A percentile compares a stretch with the other conserved stretches of the same genome.
These are phyloP conservation scores for Pseudomyrmex flavicornis DNA, from an alignment of 1,140 invertebrate species.

Conservation along the genomic window DNA sequence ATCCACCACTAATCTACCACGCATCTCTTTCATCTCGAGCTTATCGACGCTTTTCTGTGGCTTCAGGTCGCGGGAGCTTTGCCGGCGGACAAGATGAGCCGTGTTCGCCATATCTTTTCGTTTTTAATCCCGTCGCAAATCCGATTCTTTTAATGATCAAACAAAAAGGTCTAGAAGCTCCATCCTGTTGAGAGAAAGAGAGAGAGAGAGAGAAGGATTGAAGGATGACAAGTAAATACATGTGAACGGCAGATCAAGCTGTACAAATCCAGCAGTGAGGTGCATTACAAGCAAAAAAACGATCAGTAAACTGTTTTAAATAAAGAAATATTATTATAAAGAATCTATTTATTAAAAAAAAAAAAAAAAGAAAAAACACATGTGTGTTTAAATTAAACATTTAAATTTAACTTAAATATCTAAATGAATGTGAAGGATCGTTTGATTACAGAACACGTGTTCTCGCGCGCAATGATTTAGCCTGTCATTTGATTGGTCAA, in stretches of 20 bases:
- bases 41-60: conserved; percentile 93
- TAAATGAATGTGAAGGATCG: not conserved
- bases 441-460: not conserved
- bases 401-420: not conserved
- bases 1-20: conserved; percentile 92
- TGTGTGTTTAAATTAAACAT: not conserved
- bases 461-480: not conserved
- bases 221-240: not conserved
- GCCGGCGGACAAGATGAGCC: conserved; percentile 93
- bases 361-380: too few relatives aligned
- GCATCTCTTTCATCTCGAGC: conserved; percentile 94
- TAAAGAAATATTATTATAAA: too few relatives aligned
- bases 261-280: too few relatives aligned
- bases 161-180: conserved; percentile 75
- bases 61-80: conserved; percentile 93
- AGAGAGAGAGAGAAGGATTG: conserved; percentile 21
- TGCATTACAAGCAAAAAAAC: too few relatives aligned
- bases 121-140: conserved; percentile 44
- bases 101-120: conserved; percentile 92
- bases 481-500: not conserved
- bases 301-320: too few relatives aligned
- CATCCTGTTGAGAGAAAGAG: conserved; percentile 77
- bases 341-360: not conserved
- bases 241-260: too few relatives aligned
- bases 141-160: conserved; percentile 70